Evolutionary conservation across 2,797 vertebrate genomes (phyloP).

Genomic region (Zonotrichia albicollis): DNA sequence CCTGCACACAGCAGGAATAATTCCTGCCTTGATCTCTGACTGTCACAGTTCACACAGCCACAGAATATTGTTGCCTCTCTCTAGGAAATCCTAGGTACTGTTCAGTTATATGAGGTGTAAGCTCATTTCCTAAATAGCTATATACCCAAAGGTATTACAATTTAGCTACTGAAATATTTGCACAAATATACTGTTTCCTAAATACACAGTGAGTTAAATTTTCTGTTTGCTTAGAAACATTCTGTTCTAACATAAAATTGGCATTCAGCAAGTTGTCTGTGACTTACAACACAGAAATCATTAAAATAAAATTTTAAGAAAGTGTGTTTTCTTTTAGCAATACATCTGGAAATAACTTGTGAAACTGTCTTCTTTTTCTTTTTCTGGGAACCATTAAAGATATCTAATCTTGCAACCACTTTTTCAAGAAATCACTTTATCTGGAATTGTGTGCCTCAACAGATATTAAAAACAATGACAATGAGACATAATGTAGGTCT

Average conservation of each 20-base stretch:
- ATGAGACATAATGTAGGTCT: background rate
- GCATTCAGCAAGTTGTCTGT: background rate
- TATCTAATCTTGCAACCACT: background rate
- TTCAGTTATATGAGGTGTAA: background rate
- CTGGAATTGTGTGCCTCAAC: background rate
- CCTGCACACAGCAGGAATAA: background rate
- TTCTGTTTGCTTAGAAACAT: background rate
- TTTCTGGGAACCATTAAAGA: background rate
- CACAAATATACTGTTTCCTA: background rate
- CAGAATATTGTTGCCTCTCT: background rate
- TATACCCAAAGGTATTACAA: background rate
- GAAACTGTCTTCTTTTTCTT: background rate
- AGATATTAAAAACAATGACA: slow-evolving; percentile 7
- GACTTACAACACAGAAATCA: background rate
- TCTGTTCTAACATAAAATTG: background rate
- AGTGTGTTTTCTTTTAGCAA: background rate
- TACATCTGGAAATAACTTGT: background rate
- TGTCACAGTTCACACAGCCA: background rate
- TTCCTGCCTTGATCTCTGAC: background rate
- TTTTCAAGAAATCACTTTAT: slow-evolving; percentile 3
- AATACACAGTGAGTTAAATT: background rate
- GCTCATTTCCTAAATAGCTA: background rate
- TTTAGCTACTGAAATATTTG: background rate
- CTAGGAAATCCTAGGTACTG: background rate
- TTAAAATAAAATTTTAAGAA: background rate